A percentile compares a stretch with the other conserved stretches of the same genome.
phyloP scores from a whole-genome alignment of 2,113 vertebrate species.

The Indri indri region DNA sequence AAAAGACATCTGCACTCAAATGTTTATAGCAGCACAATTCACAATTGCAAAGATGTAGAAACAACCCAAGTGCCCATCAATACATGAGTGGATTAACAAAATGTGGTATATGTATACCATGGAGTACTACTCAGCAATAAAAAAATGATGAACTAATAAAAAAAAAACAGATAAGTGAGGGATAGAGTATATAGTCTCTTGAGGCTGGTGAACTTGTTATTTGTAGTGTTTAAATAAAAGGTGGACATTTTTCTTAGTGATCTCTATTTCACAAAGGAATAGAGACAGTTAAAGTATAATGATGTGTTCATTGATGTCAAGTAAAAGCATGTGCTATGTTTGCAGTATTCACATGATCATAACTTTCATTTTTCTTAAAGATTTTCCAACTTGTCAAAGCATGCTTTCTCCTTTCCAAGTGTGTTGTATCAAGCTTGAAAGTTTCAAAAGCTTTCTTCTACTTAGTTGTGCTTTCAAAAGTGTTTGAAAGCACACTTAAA shows the following conservation, averaged over 20 bases:
- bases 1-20: no score
- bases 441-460: conserved; percentile 36
- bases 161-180: background rate
- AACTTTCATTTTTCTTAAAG: conserved; percentile 52
- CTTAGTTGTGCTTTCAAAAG: background rate
- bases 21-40: no score
- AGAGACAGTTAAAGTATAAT: background rate
- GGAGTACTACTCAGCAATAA: no score
- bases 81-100: no score
- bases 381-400: conserved; percentile 48
- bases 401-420: background rate
- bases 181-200: background rate
- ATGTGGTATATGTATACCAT: no score
- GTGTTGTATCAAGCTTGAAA: background rate
- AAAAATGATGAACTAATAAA: no score
- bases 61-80: no score
- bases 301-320: background rate
- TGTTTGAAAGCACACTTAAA: conserved; percentile 57
- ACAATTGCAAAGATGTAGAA: no score
- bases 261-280: conserved; percentile 16
- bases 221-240: background rate
- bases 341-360: background rate
- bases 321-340: background rate
- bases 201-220: background rate
- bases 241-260: background rate